Conservation (phyloP, 2,113 vertebrate species). For the Corythornis vintsioides region DNA sequence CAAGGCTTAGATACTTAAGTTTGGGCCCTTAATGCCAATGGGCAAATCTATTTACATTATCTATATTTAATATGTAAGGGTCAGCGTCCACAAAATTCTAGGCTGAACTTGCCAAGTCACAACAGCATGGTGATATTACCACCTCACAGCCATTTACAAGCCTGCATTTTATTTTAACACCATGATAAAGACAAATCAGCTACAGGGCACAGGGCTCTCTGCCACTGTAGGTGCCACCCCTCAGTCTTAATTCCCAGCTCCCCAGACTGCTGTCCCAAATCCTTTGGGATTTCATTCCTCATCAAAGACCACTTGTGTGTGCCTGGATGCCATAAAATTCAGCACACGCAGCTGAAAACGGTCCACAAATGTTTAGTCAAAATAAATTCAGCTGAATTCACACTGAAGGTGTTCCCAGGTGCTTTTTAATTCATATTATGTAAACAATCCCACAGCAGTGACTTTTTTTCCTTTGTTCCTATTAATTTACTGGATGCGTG, state of each 20-base stretch:
- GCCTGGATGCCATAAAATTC: neutral
- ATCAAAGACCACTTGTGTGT: neutral
- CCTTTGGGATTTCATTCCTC: neutral
- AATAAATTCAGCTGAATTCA: conserved; percentile 3
- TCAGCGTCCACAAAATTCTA: neutral
- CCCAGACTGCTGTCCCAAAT: neutral
- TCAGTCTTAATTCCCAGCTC: neutral
- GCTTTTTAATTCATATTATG: neutral
- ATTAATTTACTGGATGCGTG: conserved; percentile 31
- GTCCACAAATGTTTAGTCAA: neutral
- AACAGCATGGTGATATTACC: neutral
- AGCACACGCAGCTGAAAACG: neutral
- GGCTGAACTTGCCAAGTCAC: neutral
- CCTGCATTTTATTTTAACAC: neutral
- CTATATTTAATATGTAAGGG: neutral
- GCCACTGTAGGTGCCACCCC: neutral
- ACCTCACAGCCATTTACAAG: neutral
- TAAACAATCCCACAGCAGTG: conserved; percentile 19
- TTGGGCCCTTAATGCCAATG: neutral
- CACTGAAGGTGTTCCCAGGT: conserved; percentile 21
- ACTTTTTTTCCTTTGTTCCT: conserved; percentile 71
- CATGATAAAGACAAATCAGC: neutral
- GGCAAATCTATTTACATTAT: conserved; percentile 4
- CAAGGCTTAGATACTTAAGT: neutral
- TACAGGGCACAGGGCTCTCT: neutral